phyloP scores from a whole-genome alignment of 2,797 vertebrate species.

The Mormyrops boulengeri region DNA sequence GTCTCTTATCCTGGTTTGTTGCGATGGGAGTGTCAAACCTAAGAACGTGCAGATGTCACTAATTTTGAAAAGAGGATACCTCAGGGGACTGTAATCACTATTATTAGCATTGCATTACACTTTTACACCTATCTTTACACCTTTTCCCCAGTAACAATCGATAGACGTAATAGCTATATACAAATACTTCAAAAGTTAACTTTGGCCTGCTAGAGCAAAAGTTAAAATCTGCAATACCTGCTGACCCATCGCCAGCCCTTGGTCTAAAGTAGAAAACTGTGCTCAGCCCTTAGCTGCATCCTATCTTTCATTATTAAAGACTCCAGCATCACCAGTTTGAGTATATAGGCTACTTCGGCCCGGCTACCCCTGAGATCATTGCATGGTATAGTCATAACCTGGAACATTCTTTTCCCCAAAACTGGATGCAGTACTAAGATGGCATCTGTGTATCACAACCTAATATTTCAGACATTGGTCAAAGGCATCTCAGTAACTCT shows the following conservation, averaged over 20 bases:
- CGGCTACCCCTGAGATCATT: not conserved
- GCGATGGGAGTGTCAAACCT: not conserved
- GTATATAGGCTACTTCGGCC: not conserved
- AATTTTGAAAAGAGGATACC: not conserved
- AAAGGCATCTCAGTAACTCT: not conserved
- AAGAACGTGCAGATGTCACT: not conserved
- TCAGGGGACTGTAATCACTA: not conserved
- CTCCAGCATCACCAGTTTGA: not conserved
- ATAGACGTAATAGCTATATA: not conserved
- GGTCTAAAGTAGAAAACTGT: not conserved
- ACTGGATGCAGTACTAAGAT: not conserved
- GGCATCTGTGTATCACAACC: not conserved
- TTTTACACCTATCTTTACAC: not conserved
- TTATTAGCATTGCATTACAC: not conserved
- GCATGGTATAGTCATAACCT: not conserved
- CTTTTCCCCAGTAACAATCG: not conserved
- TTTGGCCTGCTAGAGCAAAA: not conserved
- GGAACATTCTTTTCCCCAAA: not conserved
- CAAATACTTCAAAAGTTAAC: not conserved
- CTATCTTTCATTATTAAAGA: not conserved
- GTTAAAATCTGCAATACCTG: not conserved
- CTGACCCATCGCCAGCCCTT: not conserved
- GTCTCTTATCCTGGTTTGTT: not conserved
- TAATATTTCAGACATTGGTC: not conserved
- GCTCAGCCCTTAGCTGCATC: not conserved